These are phyloP conservation scores for Papio anubis DNA, from an alignment of 2,113 vertebrate genomes.

Conservation along the genomic window DNA sequence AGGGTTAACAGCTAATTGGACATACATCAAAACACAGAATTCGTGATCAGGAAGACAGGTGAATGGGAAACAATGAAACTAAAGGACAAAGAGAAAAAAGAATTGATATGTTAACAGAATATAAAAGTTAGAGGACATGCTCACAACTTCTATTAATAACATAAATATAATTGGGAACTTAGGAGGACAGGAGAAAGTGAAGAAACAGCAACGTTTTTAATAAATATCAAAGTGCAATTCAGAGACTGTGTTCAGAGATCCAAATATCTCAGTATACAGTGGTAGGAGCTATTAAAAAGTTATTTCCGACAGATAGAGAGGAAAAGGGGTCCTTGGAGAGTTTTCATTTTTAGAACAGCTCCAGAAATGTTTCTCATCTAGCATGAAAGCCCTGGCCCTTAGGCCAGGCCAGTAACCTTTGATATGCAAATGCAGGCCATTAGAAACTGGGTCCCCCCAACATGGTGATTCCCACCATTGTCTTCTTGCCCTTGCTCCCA, in stretches of 20 bases:
- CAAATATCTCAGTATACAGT: neutral
- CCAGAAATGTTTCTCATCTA: too few relatives aligned
- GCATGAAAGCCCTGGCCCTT: too few relatives aligned
- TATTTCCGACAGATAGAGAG: too few relatives aligned
- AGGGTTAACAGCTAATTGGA: neutral
- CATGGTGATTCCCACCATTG: too few relatives aligned
- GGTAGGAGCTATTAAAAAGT: too few relatives aligned
- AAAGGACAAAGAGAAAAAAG: neutral
- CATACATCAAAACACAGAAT: neutral
- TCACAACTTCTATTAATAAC: neutral
- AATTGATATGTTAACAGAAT: neutral
- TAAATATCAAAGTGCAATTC: neutral
- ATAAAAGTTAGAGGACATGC: neutral
- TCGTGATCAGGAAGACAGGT: neutral
- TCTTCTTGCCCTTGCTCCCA: too few relatives aligned
- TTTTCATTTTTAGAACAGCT: too few relatives aligned
- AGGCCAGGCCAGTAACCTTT: too few relatives aligned
- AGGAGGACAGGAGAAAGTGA: neutral
- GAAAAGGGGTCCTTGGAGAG: too few relatives aligned
- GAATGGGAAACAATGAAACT: neutral
- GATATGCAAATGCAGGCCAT: too few relatives aligned
- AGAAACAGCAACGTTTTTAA: neutral
- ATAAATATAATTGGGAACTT: neutral
- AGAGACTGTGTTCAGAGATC: neutral
- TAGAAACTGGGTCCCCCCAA: too few relatives aligned